A percentile compares a stretch with the other conserved stretches of the same genome.
phyloP scores from a whole-genome alignment of 2,888 invertebrate species.

The Microplitis manilae region DNA sequence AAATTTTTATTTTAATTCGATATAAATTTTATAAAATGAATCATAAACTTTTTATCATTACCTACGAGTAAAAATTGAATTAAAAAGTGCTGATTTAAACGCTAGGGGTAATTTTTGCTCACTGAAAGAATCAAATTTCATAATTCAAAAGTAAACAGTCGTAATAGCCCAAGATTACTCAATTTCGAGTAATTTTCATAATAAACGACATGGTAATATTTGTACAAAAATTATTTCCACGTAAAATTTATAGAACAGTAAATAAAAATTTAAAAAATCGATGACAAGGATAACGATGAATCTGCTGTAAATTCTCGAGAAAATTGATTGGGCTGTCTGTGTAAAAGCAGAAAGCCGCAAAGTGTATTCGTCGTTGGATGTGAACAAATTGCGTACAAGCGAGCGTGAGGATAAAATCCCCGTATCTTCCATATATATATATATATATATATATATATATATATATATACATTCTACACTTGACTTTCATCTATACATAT shows the following conservation, averaged over 20 bases:
- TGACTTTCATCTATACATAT: neutral
- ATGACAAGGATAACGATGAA: slow-evolving; percentile 26
- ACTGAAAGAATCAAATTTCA: too few relatives aligned
- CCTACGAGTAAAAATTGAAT: too few relatives aligned
- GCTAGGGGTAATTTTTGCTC: too few relatives aligned
- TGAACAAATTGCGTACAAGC: slow-evolving; percentile 68
- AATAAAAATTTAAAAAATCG: slow-evolving; percentile 2
- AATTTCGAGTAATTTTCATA: too few relatives aligned
- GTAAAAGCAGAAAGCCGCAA: slow-evolving; percentile 33
- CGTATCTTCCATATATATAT: neutral
- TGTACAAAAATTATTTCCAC: too few relatives aligned
- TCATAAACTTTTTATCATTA: too few relatives aligned
- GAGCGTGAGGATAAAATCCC: slow-evolving; percentile 56
- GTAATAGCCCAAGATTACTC: too few relatives aligned
- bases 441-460: neutral
- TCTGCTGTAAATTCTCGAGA: slow-evolving; percentile 29
- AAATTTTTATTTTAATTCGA: too few relatives aligned
- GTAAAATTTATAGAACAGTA: neutral
- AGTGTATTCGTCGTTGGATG: slow-evolving; percentile 55
- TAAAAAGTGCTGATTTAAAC: too few relatives aligned
- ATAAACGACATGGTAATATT: too few relatives aligned
- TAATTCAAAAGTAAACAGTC: too few relatives aligned
- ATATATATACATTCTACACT: neutral
- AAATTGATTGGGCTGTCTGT: slow-evolving; percentile 49
- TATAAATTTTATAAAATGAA: too few relatives aligned